phyloP scores from a whole-genome alignment of 2,888 invertebrate species.

The Chymomyza amoena region DNA sequence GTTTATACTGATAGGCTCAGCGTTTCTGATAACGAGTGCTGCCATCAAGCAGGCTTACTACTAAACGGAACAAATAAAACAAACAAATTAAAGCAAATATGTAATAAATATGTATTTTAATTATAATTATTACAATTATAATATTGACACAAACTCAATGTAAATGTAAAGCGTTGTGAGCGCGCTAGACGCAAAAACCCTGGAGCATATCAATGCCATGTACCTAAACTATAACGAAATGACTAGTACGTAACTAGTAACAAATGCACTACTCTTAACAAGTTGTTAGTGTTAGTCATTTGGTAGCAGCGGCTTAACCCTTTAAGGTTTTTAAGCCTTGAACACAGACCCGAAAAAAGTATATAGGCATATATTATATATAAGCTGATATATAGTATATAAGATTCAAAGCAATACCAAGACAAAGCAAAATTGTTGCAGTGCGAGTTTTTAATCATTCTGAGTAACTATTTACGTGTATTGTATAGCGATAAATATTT shows the following conservation, averaged over 20 bases:
- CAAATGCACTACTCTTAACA: neutral
- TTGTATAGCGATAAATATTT: neutral
- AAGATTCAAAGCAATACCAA: slow-evolving; percentile 37
- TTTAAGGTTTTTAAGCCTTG: neutral
- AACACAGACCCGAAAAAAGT: neutral
- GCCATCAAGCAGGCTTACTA: slow-evolving; percentile 77
- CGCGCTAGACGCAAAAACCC: neutral
- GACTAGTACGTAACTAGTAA: neutral
- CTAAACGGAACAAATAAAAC: slow-evolving; percentile 25
- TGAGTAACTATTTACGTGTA: neutral
- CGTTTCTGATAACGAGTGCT: slow-evolving; percentile 78
- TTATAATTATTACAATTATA: neutral
- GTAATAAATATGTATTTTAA: neutral
- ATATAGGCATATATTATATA: slow-evolving; percentile 18
- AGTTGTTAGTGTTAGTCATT: neutral
- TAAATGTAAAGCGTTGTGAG: slow-evolving; percentile 3
- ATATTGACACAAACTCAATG: neutral
- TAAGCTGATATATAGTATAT: slow-evolving; percentile 46
- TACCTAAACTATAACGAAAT: neutral
- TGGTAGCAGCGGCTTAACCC: neutral
- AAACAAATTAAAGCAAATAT: neutral
- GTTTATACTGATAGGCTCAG: slow-evolving; percentile 77
- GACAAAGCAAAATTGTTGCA: neutral
- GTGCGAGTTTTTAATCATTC: neutral
- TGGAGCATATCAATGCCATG: neutral